Base-by-base conservation (phyloP, 2,888 invertebrate species). In the Cephalotes varians region DNA sequence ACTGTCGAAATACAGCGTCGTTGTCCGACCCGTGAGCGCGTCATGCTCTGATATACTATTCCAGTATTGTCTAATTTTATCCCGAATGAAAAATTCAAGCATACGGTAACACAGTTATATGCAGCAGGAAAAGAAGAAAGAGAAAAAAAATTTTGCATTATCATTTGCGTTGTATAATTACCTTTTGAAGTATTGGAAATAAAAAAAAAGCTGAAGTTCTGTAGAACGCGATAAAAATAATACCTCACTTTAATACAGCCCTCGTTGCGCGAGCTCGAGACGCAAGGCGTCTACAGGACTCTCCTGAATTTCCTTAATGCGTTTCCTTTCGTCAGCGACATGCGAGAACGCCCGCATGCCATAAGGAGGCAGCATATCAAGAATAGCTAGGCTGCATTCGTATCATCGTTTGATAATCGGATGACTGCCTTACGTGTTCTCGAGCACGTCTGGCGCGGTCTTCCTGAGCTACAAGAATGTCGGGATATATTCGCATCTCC, bases 391-490 rank as follows among this genome's bases (percentile, higher is more conserved):
- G 51, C 47, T 71, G 65, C 47, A 71, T 65, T 84, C 60, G 47
- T 21, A 84, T 83, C 84, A 73, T 86, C 81, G 86, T 89, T 83
- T 90, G 85, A 90, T 88, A 83, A 86, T 85, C 85, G 81, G 82
- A 65, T 82, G 84, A 69, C 83, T 82, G 74, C 56, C 76, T 12
- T 58, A 40, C 65, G 73, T 71, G 34, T 47, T 69, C 56, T 12
- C 60, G 51, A 18, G 65, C 49, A 40, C 64, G 76, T 83, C 58
- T n/a, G 10, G 15, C 62, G 62, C 34, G 56, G 18, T 73, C 28
- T 25, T 62, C 51, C 34, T 21, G 65, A 44, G 51, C 60, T 82
- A 40, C 86, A 82, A 88, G 87, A 90, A 87, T 84, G 86, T 86
- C 83, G 62, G 21, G 56, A 64, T 81, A 81, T 86, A 88, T 90